phyloP scores from a whole-genome alignment of 2,113 vertebrate species.

The Panthera tigris region DNA sequence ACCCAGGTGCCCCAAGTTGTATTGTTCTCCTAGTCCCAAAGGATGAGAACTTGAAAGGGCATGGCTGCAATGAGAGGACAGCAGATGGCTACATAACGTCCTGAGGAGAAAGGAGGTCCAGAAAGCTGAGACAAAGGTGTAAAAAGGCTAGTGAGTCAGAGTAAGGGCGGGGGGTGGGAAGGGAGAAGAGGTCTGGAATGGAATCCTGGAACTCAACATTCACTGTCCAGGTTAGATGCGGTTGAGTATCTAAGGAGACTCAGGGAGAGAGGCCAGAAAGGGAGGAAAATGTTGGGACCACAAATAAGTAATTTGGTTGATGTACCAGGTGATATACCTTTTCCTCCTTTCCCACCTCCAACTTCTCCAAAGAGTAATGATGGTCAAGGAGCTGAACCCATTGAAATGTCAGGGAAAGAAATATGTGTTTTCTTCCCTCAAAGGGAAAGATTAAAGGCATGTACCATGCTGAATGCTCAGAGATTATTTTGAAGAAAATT shows the following conservation, averaged over 20 bases:
- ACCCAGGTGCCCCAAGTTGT: background rate
- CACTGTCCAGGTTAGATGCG: background rate
- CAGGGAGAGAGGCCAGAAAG: background rate
- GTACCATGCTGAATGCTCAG: background rate
- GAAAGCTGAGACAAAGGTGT: background rate
- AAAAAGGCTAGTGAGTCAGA: background rate
- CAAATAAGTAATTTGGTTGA: background rate
- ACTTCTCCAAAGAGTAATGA: background rate
- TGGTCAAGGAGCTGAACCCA: background rate
- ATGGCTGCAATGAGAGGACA: rapidly evolving
- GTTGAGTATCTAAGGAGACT: background rate
- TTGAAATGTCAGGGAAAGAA: background rate
- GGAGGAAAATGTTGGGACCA: background rate
- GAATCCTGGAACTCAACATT: background rate
- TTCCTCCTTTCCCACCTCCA: background rate
- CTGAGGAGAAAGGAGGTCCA: background rate
- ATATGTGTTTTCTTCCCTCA: background rate
- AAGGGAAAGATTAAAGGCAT: background rate
- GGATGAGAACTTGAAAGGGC: background rate
- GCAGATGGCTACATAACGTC: background rate
- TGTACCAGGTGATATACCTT: background rate
- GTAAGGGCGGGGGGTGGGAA: no score
- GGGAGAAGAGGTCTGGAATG: background rate
- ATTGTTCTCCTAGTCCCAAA: background rate
- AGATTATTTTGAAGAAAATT: background rate